Conservation (phyloP, 2,113 vertebrate genomes). For the Pica pica region DNA sequence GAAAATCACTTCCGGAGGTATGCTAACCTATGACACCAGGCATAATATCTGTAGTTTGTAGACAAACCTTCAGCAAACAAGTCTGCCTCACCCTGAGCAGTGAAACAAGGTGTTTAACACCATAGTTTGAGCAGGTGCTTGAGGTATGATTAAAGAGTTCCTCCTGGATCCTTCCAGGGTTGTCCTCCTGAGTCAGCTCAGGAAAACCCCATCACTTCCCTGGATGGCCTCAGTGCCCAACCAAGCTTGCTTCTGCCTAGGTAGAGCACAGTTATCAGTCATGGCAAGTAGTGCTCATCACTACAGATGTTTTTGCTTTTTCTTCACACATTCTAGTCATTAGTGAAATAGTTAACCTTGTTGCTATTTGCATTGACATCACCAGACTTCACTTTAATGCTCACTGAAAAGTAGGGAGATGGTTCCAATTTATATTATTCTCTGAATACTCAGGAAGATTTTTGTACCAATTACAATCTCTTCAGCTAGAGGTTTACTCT, state of each 20-base stretch:
- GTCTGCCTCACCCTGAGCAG: background rate
- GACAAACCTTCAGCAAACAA: background rate
- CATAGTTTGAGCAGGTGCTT: background rate
- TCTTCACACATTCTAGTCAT: background rate
- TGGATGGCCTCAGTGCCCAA: background rate
- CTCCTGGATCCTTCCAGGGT: background rate
- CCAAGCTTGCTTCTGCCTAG: background rate
- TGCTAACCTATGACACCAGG: too few relatives aligned
- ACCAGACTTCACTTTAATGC: background rate
- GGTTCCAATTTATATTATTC: background rate
- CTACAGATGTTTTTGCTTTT: background rate
- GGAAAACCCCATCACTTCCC: background rate
- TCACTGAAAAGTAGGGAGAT: background rate
- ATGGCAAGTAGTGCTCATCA: background rate
- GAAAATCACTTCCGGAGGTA: too few relatives aligned
- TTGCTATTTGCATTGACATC: background rate
- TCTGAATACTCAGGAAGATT: background rate
- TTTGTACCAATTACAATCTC: background rate
- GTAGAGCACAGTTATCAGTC: background rate
- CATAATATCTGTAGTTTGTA: background rate
- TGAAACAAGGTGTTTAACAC: background rate
- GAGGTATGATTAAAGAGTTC: background rate
- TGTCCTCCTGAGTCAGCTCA: background rate
- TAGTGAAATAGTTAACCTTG: background rate
- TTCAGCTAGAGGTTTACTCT: background rate